These are phyloP conservation scores for Sarcophaga bullata DNA, from an alignment of 1,140 invertebrate species.

Conservation along the genomic window DNA sequence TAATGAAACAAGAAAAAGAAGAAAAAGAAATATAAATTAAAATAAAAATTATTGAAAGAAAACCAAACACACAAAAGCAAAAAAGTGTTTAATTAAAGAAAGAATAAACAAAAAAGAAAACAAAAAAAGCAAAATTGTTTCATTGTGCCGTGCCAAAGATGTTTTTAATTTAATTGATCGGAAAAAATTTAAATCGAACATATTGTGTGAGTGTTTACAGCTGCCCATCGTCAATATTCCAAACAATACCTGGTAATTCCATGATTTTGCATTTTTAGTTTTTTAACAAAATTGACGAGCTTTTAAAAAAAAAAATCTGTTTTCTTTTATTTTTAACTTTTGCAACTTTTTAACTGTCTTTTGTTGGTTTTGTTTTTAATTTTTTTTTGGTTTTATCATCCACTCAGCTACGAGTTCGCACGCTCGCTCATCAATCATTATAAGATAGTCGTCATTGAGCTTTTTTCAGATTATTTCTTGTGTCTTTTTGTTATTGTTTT, in stretches of 20 bases:
- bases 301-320: no score
- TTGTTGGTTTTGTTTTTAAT: neutral
- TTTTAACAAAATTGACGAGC: no score
- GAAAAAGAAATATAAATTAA: neutral
- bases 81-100: neutral
- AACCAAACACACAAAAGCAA: neutral
- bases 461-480: slow-evolving; percentile 4
- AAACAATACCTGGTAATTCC: no score
- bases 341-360: neutral
- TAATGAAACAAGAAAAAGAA: neutral
- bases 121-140: no score
- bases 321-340: no score
- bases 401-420: neutral
- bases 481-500: neutral
- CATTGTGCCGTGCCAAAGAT: no score
- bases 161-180: no score
- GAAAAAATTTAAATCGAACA: no score
- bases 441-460: slow-evolving; percentile 1
- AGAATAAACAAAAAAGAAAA: no score
- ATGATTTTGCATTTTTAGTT: no score
- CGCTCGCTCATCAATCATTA: neutral
- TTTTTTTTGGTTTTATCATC: neutral
- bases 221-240: no score
- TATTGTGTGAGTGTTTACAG: no score
- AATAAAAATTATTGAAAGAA: neutral